Evolutionary conservation across 2,113 vertebrate genomes (phyloP).

Genomic region (Zapus hudsonius): DNA sequence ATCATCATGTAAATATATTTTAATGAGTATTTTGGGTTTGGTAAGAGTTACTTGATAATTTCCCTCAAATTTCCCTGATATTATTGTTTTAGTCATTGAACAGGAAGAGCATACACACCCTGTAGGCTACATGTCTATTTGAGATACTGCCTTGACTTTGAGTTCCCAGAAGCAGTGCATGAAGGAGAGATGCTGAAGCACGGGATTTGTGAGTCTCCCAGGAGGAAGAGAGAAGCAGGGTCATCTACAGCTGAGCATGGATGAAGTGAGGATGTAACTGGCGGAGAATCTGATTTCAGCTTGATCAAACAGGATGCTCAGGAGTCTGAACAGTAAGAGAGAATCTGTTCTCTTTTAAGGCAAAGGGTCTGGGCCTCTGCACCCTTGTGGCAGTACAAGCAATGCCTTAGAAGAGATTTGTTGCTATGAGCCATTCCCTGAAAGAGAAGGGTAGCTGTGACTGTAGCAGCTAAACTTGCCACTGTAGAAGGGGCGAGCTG

Average conservation of each 20-base stretch:
- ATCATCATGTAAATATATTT: constrained; percentile 18
- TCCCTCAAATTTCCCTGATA: background rate
- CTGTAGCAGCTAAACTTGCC: background rate
- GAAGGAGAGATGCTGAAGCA: background rate
- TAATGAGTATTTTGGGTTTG: constrained; percentile 3
- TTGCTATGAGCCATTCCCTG: background rate
- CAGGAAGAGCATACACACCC: background rate
- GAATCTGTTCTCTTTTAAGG: background rate
- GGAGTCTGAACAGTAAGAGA: fast-evolving
- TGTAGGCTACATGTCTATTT: background rate
- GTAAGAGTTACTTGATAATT: constrained; percentile 4
- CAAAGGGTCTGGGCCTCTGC: background rate
- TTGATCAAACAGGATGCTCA: background rate
- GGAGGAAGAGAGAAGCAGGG: background rate
- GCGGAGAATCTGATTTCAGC: background rate
- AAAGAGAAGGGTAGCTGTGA: no score
- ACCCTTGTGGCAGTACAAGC: background rate
- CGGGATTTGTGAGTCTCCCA: background rate
- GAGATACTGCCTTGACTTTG: background rate
- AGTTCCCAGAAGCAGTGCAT: background rate
- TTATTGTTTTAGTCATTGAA: constrained; percentile 1
- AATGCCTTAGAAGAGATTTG: background rate
- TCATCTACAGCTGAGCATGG: background rate
- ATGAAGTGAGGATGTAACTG: background rate
- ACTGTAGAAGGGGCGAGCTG: background rate